A percentile compares a stretch with the other conserved stretches of the same genome.
These are phyloP conservation scores for Cecropterus lyciades DNA, from an alignment of 1,140 invertebrate genomes.

Conservation along the genomic window DNA sequence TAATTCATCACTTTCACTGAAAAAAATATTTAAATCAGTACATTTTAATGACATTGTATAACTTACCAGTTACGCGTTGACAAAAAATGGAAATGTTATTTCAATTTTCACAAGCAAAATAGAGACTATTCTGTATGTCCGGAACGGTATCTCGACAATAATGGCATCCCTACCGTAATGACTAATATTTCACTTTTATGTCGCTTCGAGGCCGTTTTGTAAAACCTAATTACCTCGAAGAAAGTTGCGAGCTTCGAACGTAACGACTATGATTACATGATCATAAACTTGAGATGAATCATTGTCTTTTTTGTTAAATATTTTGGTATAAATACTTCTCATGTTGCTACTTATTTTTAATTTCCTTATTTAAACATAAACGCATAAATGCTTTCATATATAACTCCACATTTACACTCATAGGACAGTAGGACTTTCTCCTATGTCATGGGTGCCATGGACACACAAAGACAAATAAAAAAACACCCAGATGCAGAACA, in stretches of 20 bases:
- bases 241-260: constrained; percentile 45
- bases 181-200: constrained; percentile 47
- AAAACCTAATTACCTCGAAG: constrained; percentile 50
- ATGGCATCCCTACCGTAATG: constrained; percentile 36
- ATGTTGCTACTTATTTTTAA: too few relatives aligned
- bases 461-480: too few relatives aligned
- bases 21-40: too few relatives aligned
- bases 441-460: too few relatives aligned
- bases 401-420: too few relatives aligned
- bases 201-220: constrained; percentile 44
- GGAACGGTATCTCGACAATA: constrained; percentile 34
- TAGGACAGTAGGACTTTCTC: too few relatives aligned
- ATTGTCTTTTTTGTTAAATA: constrained; percentile 47
- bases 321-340: background rate
- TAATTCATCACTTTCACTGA: too few relatives aligned
- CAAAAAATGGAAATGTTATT: constrained; percentile 26
- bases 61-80: background rate
- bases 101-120: constrained; percentile 26
- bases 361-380: too few relatives aligned
- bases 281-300: constrained; percentile 52
- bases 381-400: too few relatives aligned
- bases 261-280: constrained; percentile 50
- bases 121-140: constrained; percentile 29
- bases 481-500: too few relatives aligned
- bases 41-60: too few relatives aligned